Base-by-base conservation (phyloP, 2,113 vertebrate genomes). In the Protobothrops mucrosquamatus region DNA sequence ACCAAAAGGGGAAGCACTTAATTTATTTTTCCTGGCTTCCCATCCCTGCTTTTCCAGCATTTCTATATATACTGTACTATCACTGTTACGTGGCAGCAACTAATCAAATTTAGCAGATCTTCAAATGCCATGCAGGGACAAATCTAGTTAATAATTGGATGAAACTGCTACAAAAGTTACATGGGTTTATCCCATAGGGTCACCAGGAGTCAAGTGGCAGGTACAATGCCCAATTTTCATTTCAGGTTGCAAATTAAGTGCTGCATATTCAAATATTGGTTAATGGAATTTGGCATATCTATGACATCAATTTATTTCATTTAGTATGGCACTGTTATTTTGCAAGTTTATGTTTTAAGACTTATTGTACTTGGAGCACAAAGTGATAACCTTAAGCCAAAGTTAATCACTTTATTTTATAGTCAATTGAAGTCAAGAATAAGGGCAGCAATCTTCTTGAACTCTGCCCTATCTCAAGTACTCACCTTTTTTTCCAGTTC, bases 401-500 rank as follows among this genome's bases (percentile, higher is more conserved):
- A 43, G 8, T 57, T 39, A 43, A 88, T 89, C 34, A 15, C 34
- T 57, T 89, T 11, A 59, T 89, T 46, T 39, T 89, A 57, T 43
- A 51, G 2, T 51, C 20, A 74, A 6, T 74, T 90, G 20, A n/a
- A 89, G 18, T 89, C 3, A 4, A 64, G 56, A 48, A n/a, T 15
- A 6, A 51, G 8, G 59, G 89, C 46, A 46, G 12, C n/a, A 18
- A 74, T 74, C n/a, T 34, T 74, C 4, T 39, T 74, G n/a, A 81
- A 61, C 12, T 92, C 64, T 92, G 48, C 5, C 57, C 15, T 39
- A 20, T 8, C 2, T 14, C 2, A 12, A 34, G 29, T 22, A 81
- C 88, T 69, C 87, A 91, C 91, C 51, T 48, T 81, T 55, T 61
- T 87, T 64, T 81, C 88, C 34, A 89, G 90, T 26, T 93, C 93